Evolutionary conservation across 2,888 invertebrate species (phyloP), one percentile per base, ranked within the genome.

Genomic region (Polia nebulosa): DNA sequence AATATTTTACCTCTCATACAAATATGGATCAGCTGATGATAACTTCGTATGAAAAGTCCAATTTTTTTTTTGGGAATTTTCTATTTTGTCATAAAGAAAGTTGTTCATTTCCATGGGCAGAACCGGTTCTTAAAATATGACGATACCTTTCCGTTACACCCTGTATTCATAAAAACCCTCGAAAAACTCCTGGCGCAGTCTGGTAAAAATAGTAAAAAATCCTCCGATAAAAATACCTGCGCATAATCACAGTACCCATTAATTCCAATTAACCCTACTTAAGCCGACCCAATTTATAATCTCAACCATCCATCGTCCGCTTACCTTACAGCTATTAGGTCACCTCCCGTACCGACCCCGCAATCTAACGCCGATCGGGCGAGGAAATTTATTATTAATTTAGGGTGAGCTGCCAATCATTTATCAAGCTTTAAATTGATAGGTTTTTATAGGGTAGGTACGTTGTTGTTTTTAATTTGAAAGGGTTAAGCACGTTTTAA

Each of bases 301-400:
- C 44, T 49, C 47, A 41, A 47, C 61, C 15, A 63, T 63, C 62
- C 45, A 69, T 64, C 53, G 57, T 5, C 9, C 44, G 62, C 29
- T 44, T n/a, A 49, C 32, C 36, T 45, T 22, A 15, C 17, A 11
- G 41, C 25, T 63, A 52, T 39, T 57, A 49, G 80, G 80, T 80
- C 76, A 63, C 39, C 41, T 11, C 11, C 20, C 11, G 13, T 25
- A 72, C 61, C 17, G 11, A 53, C 17, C 76, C 17, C 3, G 74
- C 56, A 22, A 61, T 45, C 52, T 65, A 61, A 57, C 20, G 29
- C 60, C 22, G 8, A 36, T 39, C 41, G 34, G 36, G 17, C 32
- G 8, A 65, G n/a, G 53, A 60, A 58, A 63, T 76, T 64, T 53
- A 45, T 80, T 80, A 78, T 74, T 72, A 72, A 78, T 57, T 39